Conservation (phyloP, 2,113 vertebrate genomes). For the Scomber colias region DNA sequence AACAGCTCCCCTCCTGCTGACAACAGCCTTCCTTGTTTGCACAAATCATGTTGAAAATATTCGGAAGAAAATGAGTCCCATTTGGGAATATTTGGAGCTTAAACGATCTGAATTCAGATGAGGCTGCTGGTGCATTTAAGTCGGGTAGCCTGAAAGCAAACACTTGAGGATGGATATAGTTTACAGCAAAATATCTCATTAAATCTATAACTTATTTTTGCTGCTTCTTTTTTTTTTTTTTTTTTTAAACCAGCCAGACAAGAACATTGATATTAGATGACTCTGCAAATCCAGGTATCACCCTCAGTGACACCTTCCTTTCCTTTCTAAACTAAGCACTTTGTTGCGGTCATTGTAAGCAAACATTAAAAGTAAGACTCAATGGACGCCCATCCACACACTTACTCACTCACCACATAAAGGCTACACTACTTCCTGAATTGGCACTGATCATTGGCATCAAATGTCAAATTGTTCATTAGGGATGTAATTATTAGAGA, state of each 20-base stretch:
- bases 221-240: too few relatives aligned
- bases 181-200: neutral
- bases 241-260: neutral
- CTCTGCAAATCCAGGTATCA: neutral
- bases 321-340: too few relatives aligned
- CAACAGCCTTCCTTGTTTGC: slow-evolving; percentile 18
- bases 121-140: slow-evolving; percentile 4
- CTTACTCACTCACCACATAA: too few relatives aligned
- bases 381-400: too few relatives aligned
- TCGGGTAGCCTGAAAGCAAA: neutral
- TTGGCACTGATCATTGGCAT: too few relatives aligned
- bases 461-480: too few relatives aligned
- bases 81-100: slow-evolving; percentile 45
- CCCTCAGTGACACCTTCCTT: too few relatives aligned
- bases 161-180: neutral
- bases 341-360: too few relatives aligned
- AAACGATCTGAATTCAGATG: slow-evolving; percentile 34
- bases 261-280: neutral
- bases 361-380: too few relatives aligned
- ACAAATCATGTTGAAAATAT: slow-evolving; percentile 39
- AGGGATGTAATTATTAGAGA: too few relatives aligned
- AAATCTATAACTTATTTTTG: neutral
- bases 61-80: slow-evolving; percentile 28
- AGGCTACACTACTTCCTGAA: too few relatives aligned
- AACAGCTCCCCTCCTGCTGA: slow-evolving; percentile 24